Evolutionary conservation across 2,113 vertebrate species (phyloP).

Genomic region (Percina caprodes): DNA sequence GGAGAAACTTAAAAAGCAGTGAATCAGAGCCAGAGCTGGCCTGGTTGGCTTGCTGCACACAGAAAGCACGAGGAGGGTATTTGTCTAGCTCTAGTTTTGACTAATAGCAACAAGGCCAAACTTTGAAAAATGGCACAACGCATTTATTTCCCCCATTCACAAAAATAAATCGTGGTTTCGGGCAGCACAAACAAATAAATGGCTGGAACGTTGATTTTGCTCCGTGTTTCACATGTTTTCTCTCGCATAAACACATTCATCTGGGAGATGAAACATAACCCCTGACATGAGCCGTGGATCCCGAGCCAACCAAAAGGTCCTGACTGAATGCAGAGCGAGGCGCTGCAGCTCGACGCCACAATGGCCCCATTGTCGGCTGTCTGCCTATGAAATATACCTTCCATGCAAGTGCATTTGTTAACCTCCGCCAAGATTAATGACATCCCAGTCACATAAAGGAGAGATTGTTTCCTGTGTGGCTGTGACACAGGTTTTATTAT

Average conservation of each 20-base stretch:
- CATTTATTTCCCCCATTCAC: conserved; percentile 12
- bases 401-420: conserved; percentile 81
- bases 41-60: conserved; percentile 25
- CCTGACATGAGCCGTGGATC: conserved; percentile 60
- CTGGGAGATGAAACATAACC: conserved; percentile 67
- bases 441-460: conserved; percentile 77
- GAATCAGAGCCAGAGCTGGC: conserved; percentile 48
- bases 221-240: conserved; percentile 60
- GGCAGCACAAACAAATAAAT: conserved; percentile 63
- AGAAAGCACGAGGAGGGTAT: conserved; percentile 34
- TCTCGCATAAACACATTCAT: conserved; percentile 66
- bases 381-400: conserved; percentile 81
- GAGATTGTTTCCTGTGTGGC: conserved; percentile 79
- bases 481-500: conserved; percentile 72
- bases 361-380: conserved; percentile 79
- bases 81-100: conserved; percentile 63
- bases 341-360: conserved; percentile 63
- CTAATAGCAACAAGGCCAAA: conserved; percentile 61
- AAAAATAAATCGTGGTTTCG: conserved; percentile 52
- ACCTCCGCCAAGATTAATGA: conserved; percentile 82
- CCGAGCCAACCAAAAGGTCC: conserved; percentile 64
- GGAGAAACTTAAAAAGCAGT: conserved; percentile 36
- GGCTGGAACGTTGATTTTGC: conserved; percentile 30
- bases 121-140: conserved; percentile 66
- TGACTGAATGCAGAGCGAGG: conserved; percentile 61